Evolutionary conservation across 2,888 invertebrate species (phyloP), one percentile per base, ranked within the genome.

Genomic region (Amiota minor): DNA sequence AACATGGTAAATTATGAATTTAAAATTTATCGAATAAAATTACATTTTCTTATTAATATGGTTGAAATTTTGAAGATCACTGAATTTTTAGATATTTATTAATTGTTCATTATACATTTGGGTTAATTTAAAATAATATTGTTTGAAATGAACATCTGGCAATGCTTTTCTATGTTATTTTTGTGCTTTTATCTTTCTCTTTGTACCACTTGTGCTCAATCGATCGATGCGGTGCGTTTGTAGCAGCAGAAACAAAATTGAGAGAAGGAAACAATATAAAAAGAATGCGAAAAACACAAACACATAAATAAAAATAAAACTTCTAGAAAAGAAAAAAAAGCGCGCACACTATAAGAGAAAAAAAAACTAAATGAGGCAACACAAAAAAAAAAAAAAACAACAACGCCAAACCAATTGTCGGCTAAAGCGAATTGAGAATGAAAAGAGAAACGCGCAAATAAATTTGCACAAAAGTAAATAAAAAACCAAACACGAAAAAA

Each of bases 381-480:
- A 35, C 2, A 35, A 23, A 23, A 65, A 72, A 65, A 75, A 64
- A 70, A 55, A 75, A 53, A 49, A 35, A 73, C 69, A 62, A n/a
- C n/a, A n/a, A n/a, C n/a, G n/a, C 35, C 35, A 35, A 35, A 35
- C 35, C 35, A 35, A 35, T 35, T 35, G 35, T 35, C 35, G 35
- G 35, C 35, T 35, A 35, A 35, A 35, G 35, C 35, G 35, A 35
- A 35, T 35, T 35, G 55, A 14, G 61, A 1, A 11, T 20, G 62
- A 62, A 23, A 9, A 35, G 62, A 23, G 61, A 12, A 53, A n/a
- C 53, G 53, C 53, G 53, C 14, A 56, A 20, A 56, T 16, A 35
- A 77, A 80, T 83, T 85, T 85, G 83, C 85, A 82, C 84, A 81
- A 82, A 82, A 82, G 85, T 85, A 82, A 82, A 85, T 82, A 82